phyloP scores from a whole-genome alignment of 2,888 invertebrate species.

The Ptycholaimellus sp. region DNA sequence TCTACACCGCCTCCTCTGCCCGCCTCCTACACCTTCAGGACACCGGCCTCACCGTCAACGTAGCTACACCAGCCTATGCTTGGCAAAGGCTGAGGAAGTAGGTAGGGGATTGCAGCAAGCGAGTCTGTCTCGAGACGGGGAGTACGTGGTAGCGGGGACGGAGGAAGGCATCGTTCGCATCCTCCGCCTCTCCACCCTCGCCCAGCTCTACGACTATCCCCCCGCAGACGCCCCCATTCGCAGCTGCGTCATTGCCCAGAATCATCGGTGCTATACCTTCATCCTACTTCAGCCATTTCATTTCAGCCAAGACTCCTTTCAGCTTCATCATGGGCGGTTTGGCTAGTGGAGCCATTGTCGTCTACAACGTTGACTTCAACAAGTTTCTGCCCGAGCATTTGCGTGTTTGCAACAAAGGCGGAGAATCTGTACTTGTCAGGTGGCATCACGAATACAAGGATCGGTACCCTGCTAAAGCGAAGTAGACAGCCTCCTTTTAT shows the following conservation, averaged over 20 bases:
- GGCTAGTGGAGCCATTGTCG: conserved; percentile 85
- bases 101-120: conserved; percentile 36
- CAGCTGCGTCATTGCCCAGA: conserved; percentile 35
- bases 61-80: no score
- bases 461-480: no score
- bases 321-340: conserved; percentile 74
- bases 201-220: conserved; percentile 87
- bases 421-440: no score
- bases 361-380: conserved; percentile 98
- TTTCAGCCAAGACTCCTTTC: conserved; percentile 16
- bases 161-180: conserved; percentile 91
- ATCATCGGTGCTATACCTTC: not conserved
- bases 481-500: no score
- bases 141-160: conserved; percentile 90
- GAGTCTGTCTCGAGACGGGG: conserved; percentile 69
- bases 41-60: not conserved
- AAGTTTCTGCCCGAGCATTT: no score
- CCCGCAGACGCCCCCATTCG: conserved; percentile 63
- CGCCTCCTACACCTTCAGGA: conserved; percentile 10
- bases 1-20: conserved; percentile 17
- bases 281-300: no score
- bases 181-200: conserved; percentile 87
- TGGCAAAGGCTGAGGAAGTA: not conserved
- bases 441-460: conserved; percentile 32
- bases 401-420: no score